A percentile compares a stretch with the other conserved stretches of the same genome.
phyloP scores from a whole-genome alignment of 2,888 invertebrate species.

The Rhopalosiphum nymphaeae region DNA sequence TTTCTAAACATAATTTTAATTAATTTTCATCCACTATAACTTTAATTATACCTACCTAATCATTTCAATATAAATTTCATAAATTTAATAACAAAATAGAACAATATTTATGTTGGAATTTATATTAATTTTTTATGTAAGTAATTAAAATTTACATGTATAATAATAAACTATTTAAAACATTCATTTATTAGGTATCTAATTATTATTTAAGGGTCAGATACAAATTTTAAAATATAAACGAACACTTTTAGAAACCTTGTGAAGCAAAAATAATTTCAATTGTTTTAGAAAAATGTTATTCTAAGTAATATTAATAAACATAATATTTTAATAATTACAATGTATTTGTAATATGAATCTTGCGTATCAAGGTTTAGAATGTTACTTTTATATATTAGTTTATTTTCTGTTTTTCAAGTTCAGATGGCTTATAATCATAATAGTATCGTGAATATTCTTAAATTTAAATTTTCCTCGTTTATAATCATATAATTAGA shows the following conservation, averaged over 20 bases:
- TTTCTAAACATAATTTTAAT: not conserved
- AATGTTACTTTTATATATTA: not conserved
- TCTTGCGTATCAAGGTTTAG: constrained; percentile 7
- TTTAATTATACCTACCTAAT: not conserved
- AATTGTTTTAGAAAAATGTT: not conserved
- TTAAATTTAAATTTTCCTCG: no score
- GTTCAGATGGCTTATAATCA: not conserved
- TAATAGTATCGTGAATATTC: not conserved
- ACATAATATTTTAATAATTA: not conserved
- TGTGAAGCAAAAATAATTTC: not conserved
- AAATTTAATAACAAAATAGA: not conserved
- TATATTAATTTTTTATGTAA: not conserved
- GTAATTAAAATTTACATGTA: not conserved
- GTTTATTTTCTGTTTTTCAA: not conserved
- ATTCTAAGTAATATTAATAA: not conserved
- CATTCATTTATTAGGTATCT: not conserved
- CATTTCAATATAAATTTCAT: not conserved
- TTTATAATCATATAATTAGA: not conserved
- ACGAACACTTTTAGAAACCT: not conserved
- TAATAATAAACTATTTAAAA: not conserved
- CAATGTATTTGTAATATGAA: not conserved
- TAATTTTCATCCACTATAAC: not conserved
- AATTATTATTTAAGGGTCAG: not conserved
- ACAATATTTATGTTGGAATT: not conserved
- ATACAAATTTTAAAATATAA: not conserved